Evolutionary conservation across 2,888 invertebrate species (phyloP).

Genomic region (Tolmerus cingulatus): DNA sequence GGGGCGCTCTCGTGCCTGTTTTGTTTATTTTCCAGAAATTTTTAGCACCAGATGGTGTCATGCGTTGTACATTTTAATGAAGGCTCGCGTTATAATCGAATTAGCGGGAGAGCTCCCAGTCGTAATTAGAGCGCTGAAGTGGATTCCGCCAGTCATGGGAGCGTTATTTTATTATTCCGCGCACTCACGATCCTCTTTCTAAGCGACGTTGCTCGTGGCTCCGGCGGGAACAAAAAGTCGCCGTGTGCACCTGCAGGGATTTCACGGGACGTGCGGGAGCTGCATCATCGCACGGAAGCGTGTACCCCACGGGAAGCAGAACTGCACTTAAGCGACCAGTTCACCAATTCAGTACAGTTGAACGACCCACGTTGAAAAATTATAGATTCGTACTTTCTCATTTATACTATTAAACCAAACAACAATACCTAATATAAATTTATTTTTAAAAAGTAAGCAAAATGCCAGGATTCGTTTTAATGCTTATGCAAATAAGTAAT

Average conservation of each 20-base stretch:
- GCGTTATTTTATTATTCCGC: background rate
- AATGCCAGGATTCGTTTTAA: too few relatives aligned
- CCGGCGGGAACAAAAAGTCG: background rate
- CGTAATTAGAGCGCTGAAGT: conserved; percentile 15
- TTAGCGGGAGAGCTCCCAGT: background rate
- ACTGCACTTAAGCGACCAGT: background rate
- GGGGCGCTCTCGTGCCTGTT: background rate
- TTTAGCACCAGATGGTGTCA: conserved; percentile 32
- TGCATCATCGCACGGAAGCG: background rate
- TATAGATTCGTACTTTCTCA: too few relatives aligned
- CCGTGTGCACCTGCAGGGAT: background rate
- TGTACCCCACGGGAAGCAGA: background rate
- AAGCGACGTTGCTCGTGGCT: background rate
- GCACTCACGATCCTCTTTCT: background rate
- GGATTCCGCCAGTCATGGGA: background rate
- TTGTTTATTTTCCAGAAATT: conserved; percentile 11
- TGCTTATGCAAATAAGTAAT: too few relatives aligned
- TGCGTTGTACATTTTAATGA: conserved; percentile 32
- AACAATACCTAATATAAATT: too few relatives aligned
- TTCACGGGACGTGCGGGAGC: background rate
- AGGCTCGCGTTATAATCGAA: conserved; percentile 15
- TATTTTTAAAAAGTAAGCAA: too few relatives aligned
- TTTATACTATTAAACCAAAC: too few relatives aligned
- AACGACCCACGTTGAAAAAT: too few relatives aligned
- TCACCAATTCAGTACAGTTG: too few relatives aligned